Conservation (phyloP, 2,797 vertebrate species). For the Tachyglossus aculeatus region DNA sequence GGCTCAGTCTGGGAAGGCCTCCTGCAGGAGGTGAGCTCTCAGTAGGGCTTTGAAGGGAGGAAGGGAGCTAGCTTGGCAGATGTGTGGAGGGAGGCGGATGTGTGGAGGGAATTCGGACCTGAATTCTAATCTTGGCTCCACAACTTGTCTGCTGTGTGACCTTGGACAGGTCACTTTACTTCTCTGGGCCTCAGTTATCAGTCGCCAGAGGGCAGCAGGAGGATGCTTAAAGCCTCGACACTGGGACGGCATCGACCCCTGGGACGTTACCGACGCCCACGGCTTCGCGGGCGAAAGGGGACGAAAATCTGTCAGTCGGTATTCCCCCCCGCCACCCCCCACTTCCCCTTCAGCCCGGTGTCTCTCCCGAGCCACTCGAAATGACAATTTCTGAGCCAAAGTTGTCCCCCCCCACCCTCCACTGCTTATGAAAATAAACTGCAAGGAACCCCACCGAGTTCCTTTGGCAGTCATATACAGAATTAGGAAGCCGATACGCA, state of each 20-base stretch:
- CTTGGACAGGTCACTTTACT: not conserved
- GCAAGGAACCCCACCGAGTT: slow-evolving; percentile 23
- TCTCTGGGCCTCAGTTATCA: not conserved
- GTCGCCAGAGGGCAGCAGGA: slow-evolving; percentile 56
- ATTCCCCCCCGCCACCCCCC: not conserved
- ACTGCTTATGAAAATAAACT: not conserved
- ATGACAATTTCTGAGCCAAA: not conserved
- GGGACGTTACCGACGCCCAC: slow-evolving; percentile 26
- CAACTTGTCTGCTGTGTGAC: no score
- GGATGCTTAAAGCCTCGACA: slow-evolving; percentile 11
- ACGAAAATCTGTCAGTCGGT: slow-evolving; percentile 6
- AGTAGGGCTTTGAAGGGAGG: no score
- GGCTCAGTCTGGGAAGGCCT: no score
- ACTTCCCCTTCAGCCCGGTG: not conserved
- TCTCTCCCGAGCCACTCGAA: not conserved
- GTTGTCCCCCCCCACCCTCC: no score
- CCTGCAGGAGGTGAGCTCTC: no score
- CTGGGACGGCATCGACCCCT: not conserved
- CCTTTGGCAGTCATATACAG: slow-evolving; percentile 15
- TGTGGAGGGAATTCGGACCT: no score
- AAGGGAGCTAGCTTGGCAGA: no score
- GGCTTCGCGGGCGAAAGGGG: slow-evolving; percentile 18
- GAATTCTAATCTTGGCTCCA: no score
- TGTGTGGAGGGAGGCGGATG: no score
- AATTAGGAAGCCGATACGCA: slow-evolving; percentile 28